Evolutionary conservation across 2,888 invertebrate genomes (phyloP).

Genomic region (Pteria penguin): DNA sequence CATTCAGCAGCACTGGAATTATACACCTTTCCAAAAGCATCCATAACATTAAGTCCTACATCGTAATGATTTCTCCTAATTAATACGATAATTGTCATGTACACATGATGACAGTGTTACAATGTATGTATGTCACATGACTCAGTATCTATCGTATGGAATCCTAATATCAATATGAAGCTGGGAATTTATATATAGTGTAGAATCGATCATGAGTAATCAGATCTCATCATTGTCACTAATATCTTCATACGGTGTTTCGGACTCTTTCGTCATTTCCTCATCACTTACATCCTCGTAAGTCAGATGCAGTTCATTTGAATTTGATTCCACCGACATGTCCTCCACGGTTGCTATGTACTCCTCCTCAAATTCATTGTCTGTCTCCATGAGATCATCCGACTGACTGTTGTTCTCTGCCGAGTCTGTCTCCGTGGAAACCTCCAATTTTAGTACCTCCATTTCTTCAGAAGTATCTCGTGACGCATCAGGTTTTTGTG

Average conservation of each 20-base stretch:
- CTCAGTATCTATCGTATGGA: no score
- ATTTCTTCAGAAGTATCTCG: neutral
- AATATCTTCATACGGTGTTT: constrained; percentile 24
- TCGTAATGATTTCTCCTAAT: no score
- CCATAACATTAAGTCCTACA: no score
- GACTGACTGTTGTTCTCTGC: neutral
- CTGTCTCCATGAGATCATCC: neutral
- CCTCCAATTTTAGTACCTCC: neutral
- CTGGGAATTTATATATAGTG: no score
- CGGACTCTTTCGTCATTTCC: constrained; percentile 14
- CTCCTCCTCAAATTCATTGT: neutral
- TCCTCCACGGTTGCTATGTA: neutral
- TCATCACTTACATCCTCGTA: constrained; percentile 32
- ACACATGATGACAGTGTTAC: no score
- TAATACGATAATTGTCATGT: no score
- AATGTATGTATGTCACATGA: no score
- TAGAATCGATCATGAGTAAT: no score
- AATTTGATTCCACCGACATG: neutral
- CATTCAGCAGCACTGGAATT: no score
- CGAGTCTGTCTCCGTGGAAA: neutral
- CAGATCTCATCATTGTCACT: constrained; percentile 17
- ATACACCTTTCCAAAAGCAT: no score
- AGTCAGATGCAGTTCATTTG: neutral
- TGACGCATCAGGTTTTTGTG: neutral
- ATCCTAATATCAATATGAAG: no score